These are phyloP conservation scores for Nephrotoma flavescens DNA, from an alignment of 2,888 invertebrate species.

Conservation along the genomic window DNA sequence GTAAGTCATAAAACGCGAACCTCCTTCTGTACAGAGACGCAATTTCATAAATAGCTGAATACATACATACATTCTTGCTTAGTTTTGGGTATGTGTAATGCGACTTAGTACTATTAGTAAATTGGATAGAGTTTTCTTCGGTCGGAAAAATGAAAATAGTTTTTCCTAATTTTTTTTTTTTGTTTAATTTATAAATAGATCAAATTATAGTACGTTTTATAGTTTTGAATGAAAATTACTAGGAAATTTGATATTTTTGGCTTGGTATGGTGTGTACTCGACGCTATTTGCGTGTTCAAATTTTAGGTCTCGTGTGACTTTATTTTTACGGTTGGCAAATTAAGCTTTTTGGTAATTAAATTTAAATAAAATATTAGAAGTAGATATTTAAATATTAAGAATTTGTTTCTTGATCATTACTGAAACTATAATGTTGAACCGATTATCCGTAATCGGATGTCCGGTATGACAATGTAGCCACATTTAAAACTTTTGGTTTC, in stretches of 20 bases:
- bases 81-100: neutral
- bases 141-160: neutral
- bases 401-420: too few species aligned
- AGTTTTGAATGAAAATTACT: neutral
- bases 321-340: too few species aligned
- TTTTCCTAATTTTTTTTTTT: neutral
- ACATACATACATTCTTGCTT: neutral
- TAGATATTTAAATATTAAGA: too few species aligned
- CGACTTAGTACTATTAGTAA: neutral
- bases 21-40: neutral
- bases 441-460: too few species aligned
- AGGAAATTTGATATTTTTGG: neutral
- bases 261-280: neutral
- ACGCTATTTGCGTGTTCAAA: neutral
- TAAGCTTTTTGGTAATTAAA: too few species aligned
- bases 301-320: too few species aligned
- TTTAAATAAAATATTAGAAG: too few species aligned
- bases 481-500: too few species aligned
- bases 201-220: neutral
- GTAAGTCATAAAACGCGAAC: neutral
- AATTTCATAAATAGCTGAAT: neutral
- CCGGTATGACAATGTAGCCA: too few species aligned
- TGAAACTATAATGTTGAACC: too few species aligned
- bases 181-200: neutral
- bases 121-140: neutral